Evolutionary conservation across 2,113 vertebrate species (phyloP), one percentile per base, ranked within the genome.

Genomic region (human): DNA sequence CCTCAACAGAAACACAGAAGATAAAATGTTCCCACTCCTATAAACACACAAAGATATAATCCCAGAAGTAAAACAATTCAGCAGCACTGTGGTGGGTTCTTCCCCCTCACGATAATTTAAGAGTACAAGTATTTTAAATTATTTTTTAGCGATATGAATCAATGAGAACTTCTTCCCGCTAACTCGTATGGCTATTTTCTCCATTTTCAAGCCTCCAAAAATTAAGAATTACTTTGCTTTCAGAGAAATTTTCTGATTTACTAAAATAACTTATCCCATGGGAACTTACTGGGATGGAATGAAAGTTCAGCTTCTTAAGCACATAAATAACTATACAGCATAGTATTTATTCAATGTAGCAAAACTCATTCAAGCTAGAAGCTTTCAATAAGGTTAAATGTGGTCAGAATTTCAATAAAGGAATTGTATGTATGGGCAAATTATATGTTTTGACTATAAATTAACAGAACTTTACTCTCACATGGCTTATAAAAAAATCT

Each of bases 1-100:
- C 97, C 98, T 98, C 97, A 92, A 97, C 97, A 98, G 91, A 98
- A 97, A 97, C 27, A 95, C 55, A 55, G 68, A 96, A 98, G 95
- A 97, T 84, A 94, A 97, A 98, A 95, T 96, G 92, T 96, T 97
- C 96, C 64, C 91, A 80, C 94, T 97, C 92, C 80, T 97, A 97
- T 96, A 20, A 91, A 97, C 94, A 96, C 96, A 97, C 52, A 68
- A 86, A 97, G 98, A 96, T 90, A 70, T 16, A 94, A 92, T 81
- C 80, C 70, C 83, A 97, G n/a, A 92, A 98, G 91, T 70, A 90
- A 76, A 93, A 35, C 55, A 92, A 95, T 90, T 96, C 35, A 4
- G 38, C 72, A 82, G 32, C 78, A 90, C 3, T 64, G 64, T 35
- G 43, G 66, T 90, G 5, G 48, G 22, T 18, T 70, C 90, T 90